phyloP scores from a whole-genome alignment of 1,140 invertebrate genomes.

The Calliphora vicina region DNA sequence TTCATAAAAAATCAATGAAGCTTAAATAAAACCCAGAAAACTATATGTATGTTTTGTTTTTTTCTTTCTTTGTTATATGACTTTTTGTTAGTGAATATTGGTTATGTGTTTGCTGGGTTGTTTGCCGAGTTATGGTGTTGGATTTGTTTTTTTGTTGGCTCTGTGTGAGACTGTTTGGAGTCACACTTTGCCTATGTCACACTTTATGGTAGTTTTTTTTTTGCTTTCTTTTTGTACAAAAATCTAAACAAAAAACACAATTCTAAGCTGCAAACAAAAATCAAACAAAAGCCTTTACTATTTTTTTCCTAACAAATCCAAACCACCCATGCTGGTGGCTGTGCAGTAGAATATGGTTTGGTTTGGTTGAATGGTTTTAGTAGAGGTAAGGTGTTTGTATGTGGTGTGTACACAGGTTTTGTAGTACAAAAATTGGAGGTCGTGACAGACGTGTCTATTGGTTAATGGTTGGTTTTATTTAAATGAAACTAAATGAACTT shows the following conservation, averaged over 20 bases:
- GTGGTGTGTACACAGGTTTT: neutral
- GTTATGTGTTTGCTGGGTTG: neutral
- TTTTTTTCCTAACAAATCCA: neutral
- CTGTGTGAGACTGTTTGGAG: slow-evolving; percentile 19
- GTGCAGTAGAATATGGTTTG: too few relatives aligned
- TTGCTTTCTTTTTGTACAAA: neutral
- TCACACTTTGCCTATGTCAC: slow-evolving; percentile 34
- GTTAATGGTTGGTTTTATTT: slow-evolving; percentile 9
- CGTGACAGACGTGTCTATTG: slow-evolving; percentile 33
- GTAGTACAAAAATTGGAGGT: neutral
- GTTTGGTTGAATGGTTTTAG: neutral
- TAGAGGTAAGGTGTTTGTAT: neutral
- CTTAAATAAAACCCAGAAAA: slow-evolving; percentile 16
- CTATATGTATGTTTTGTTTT: neutral
- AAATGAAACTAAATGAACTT: slow-evolving; percentile 1
- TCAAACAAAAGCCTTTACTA: slow-evolving; percentile 30
- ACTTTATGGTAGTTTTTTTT: neutral
- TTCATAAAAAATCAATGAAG: slow-evolving; percentile 28
- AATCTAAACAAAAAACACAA: neutral
- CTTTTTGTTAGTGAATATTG: neutral
- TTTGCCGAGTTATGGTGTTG: neutral
- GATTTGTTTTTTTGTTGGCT: neutral
- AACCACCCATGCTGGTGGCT: slow-evolving; percentile 11
- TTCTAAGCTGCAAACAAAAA: neutral
- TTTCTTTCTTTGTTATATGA: neutral